Conservation (phyloP, 2,797 vertebrate species). For the Dromococcyx pavoninus region DNA sequence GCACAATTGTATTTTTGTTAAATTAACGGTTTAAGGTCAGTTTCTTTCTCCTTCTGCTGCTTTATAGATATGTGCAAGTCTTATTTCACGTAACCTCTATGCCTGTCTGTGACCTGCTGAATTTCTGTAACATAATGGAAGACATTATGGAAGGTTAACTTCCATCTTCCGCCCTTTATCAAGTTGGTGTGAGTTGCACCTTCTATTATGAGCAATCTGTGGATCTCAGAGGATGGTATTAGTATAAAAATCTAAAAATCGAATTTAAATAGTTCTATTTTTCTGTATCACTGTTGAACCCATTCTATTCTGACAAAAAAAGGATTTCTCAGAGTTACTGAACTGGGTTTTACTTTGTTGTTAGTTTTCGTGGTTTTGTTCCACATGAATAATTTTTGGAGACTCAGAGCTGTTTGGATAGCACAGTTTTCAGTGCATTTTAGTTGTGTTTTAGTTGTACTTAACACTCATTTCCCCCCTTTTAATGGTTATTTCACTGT, state of each 20-base stretch:
- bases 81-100: neutral
- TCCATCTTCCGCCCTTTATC: neutral
- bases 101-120: neutral
- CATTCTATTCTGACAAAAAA: neutral
- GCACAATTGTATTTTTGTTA: slow-evolving; percentile 1
- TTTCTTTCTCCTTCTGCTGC: neutral
- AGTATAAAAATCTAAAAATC: neutral
- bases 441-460: neutral
- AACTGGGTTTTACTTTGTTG: neutral
- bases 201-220: neutral
- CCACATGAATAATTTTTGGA: neutral
- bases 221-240: neutral
- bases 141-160: neutral
- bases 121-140: neutral
- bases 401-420: neutral
- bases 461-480: neutral
- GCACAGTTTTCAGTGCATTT: neutral
- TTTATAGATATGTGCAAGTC: neutral
- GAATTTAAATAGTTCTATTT: neutral
- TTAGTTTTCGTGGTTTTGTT: neutral
- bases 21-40: slow-evolving; percentile 29
- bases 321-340: neutral
- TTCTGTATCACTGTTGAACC: neutral
- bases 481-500: neutral
- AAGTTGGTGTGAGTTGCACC: neutral